These are phyloP conservation scores for Taenaris catops DNA, from an alignment of 2,888 invertebrate genomes.

Conservation along the genomic window DNA sequence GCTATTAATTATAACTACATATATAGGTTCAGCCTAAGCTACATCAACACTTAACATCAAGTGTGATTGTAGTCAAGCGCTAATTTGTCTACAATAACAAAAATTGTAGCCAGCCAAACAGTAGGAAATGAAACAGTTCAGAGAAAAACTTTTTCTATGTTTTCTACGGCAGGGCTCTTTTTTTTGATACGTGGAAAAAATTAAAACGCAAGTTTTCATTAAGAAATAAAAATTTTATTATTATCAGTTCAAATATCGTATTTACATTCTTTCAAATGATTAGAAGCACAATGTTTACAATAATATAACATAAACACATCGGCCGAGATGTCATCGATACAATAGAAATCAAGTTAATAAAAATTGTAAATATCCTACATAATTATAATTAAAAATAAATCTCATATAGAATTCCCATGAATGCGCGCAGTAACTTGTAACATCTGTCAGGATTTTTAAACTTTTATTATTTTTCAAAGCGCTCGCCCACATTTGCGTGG, in stretches of 20 bases:
- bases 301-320: slow-evolving; percentile 45
- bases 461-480: no score
- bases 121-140: no score
- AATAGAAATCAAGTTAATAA: slow-evolving; percentile 45
- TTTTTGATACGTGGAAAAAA: slow-evolving; percentile 13
- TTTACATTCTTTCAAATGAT: slow-evolving; percentile 78
- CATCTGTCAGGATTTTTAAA: slow-evolving; percentile 11
- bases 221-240: slow-evolving; percentile 79
- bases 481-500: no score
- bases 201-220: slow-evolving; percentile 50
- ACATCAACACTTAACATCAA: no score
- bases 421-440: slow-evolving; percentile 13
- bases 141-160: no score
- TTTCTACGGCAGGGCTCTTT: no score
- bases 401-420: slow-evolving; percentile 26
- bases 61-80: no score
- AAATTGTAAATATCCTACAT: slow-evolving; percentile 37
- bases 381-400: slow-evolving; percentile 37
- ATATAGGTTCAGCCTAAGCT: no score
- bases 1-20: no score
- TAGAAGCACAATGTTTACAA: slow-evolving; percentile 76
- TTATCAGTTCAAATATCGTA: slow-evolving; percentile 81
- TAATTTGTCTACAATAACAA: no score
- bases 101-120: no score
- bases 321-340: slow-evolving; percentile 42